Base-by-base conservation (phyloP, 2,888 invertebrate genomes). In the Athalia cordata region DNA sequence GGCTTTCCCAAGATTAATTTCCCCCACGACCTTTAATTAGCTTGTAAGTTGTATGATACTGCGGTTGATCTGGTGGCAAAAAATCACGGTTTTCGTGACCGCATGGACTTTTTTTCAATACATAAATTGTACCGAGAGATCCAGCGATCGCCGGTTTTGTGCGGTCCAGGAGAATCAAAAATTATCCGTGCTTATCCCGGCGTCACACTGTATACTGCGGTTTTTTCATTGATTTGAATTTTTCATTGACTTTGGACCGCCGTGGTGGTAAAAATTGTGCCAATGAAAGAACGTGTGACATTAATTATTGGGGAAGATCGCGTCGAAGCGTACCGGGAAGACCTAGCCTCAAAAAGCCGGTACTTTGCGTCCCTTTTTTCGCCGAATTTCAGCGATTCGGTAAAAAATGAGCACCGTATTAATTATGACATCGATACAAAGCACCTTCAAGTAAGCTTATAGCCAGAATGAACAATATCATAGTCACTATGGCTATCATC, bases 331-430 rank as follows among this genome's bases (percentile, higher is more conserved):
- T 78, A 83, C n/a, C 87, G 82, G 57, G 75, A 78, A n/a, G 85
- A 84, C 62, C 79, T 88, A n/a, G 80, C 81, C 0, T 80, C 79
- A 4, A 81, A 85, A 50, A 87, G 88, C 62, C 76, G 79, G 1
- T 88, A 88, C 29, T 88, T 88, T 70, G 81, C 83, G 0, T 84
- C 85, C 2, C 82, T 88, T 61, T 84, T 86, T 29, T 86, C 86
- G 0, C 81, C 84, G 50, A 85, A 85, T 70, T 87, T 85, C 70
- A 83, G 80, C 8, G 87, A 88, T 78, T 84, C 85, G 49, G 78
- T 75, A 15, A 80, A 81, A 29, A 81, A 83, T 11, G 84, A 86
- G 78, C 84, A 87, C 59, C 78, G 78, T 65, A 85, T 88, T 43
- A 87, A 87, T 79, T 88, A 86, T 78, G 83, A 86, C 52, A 82